Evolutionary conservation across 2,113 vertebrate species (phyloP), one percentile per base, ranked within the genome.

Genomic region (Protobothrops flavoviridis): DNA sequence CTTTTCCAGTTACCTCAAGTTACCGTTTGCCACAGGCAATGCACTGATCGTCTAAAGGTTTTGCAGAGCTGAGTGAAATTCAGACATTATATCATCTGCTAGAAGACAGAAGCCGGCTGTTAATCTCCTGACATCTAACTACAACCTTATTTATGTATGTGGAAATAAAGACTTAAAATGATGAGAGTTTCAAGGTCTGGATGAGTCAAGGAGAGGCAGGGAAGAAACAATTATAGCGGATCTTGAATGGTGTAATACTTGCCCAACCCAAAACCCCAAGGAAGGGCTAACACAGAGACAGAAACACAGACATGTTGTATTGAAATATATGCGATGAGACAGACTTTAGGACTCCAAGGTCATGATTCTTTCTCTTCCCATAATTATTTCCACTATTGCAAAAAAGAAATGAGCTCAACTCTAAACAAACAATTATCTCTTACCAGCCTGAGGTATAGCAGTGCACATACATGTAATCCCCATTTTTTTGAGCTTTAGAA

Each of bases 71-170:
- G 24, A 87, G n/a, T 1, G 15, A 21, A 15, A 48, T 9, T 3
- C 87, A 2, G 53, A 21, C 21, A 48, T n/a, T 2, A 15, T 87
- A 92, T 56, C 29, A 90, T 45, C 48, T 56, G 85, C 56, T 8
- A 1, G 9, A 93, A 85, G 2, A 23, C 13, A 90, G 52, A 92
- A 3, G 0, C 0, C 1, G 87, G 3, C 4, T 88, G 57, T 1
- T 57, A 2, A 43, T 33, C 85, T 26, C 12, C 20, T 55, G 24
- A 26, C 24, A 33, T 33, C 52, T 90, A 10, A 9, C 69, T 85
- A 5, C 9, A 90, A 85, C 87, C 86, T 81, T 43, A 53, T 69
- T 91, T 59, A 39, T 43, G 21, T 48, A 8, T 56, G 29, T 91
- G 15, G 89, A 29, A 69, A 87, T 12, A 48, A 57, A 12, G 7